Evolutionary conservation across 2,797 vertebrate genomes (phyloP), one percentile per base, ranked within the genome.

Genomic region (Poecile montanus): DNA sequence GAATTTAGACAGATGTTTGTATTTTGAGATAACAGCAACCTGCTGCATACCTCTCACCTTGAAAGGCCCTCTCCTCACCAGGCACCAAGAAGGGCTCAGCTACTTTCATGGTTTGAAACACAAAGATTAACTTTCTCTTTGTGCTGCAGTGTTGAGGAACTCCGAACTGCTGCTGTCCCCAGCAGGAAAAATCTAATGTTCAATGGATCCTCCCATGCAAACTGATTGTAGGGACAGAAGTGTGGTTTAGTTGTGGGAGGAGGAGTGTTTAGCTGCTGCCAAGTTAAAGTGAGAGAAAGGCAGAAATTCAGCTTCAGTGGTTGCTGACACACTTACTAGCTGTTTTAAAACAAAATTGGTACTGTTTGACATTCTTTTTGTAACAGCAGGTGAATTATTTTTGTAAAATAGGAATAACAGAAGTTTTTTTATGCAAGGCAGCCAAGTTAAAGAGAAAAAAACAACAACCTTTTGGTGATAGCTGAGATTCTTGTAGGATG

Each of bases 81-180:
- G 50, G 74, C 57, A 57, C 36, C 2, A 4, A 60, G 42, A 68
- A 77, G 21, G 51, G 48, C 32, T 74, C 44, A n/a, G 60, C 25
- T 44, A 40, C 30, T 87, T 92, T 68, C 47, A 72, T 16, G 22
- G 42, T 50, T 73, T 72, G 70, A 80, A 72, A 82, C 89, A 42
- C 20, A 42, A 70, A 78, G 34, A 79, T 36, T 45, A 50, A 83
- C 30, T 70, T 89, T 48, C 22, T 76, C 57, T 83, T 92, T 61
- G 51, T 72, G 78, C 65, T 42, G 30, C 4, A 0, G 32, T 20
- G 30, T 19, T 0, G 0, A 15, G 30, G 51, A 89, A 89, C 54
- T 85, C 67, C 2, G 10, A 86, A 62, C 68, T 66, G 32, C 50
- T 89, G 44, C 65, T 68, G 25, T 68, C 44, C 38, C 62, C 34